phyloP scores from a whole-genome alignment of 2,888 invertebrate species.

The Psylliodes chrysocephalus region DNA sequence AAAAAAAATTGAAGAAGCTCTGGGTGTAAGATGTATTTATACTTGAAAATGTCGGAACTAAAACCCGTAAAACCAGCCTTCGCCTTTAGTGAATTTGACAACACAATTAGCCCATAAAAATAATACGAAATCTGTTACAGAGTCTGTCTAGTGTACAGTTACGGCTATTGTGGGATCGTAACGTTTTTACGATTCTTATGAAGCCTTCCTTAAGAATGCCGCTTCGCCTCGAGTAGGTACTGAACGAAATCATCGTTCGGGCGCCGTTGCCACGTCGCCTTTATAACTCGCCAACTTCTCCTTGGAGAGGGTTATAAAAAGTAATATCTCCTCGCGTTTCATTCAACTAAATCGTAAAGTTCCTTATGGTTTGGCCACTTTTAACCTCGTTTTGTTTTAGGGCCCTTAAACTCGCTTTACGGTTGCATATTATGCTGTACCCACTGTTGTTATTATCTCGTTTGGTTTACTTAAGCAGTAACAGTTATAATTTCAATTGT shows the following conservation, averaged over 20 bases:
- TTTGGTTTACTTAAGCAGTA: no score
- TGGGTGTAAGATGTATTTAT: constrained; percentile 26
- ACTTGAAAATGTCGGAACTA: constrained; percentile 48
- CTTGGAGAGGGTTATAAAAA: constrained; percentile 17
- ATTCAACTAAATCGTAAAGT: constrained; percentile 13
- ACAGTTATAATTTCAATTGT: no score
- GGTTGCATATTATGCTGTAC: neutral
- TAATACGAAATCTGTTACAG: constrained; percentile 61
- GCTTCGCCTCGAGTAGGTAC: neutral
- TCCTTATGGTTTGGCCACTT: constrained; percentile 8
- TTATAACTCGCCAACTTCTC: constrained; percentile 6
- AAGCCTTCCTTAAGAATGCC: constrained; percentile 40
- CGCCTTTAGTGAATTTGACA: constrained; percentile 60
- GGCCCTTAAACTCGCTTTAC: neutral
- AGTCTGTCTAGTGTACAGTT: constrained; percentile 62
- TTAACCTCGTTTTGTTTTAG: constrained; percentile 10
- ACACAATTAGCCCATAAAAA: constrained; percentile 63
- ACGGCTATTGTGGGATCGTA: constrained; percentile 63
- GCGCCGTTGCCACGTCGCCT: constrained; percentile 7
- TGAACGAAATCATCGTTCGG: neutral
- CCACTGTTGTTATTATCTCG: no score
- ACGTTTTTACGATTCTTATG: constrained; percentile 62
- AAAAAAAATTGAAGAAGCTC: no score
- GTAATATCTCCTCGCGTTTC: constrained; percentile 5
- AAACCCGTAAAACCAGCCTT: constrained; percentile 54